Evolutionary conservation across 2,797 vertebrate genomes (phyloP).

Genomic region (Catamblyrhynchus diadema): DNA sequence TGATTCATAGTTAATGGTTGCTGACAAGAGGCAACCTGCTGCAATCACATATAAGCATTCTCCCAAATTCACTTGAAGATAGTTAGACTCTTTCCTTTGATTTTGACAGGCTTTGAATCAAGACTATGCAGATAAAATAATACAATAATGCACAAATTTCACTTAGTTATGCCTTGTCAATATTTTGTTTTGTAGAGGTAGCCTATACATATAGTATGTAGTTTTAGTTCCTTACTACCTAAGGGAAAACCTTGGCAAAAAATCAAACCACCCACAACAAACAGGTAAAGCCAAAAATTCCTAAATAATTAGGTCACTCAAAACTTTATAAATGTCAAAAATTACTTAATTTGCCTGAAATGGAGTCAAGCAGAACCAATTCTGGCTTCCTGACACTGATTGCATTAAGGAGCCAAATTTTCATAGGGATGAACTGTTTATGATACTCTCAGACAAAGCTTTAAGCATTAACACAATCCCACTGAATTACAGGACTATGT

Average conservation of each 20-base stretch:
- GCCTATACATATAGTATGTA: rapidly evolving
- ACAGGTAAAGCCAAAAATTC: neutral
- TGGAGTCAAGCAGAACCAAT: neutral
- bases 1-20: neutral
- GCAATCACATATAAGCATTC: neutral
- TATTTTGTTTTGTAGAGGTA: neutral
- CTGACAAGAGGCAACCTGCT: neutral
- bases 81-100: neutral
- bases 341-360: neutral
- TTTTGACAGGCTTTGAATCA: neutral
- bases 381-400: neutral
- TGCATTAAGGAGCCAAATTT: neutral
- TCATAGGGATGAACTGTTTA: neutral
- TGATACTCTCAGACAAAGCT: neutral
- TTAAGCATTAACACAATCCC: neutral
- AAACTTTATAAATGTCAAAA: neutral
- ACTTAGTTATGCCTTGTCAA: neutral
- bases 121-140: neutral
- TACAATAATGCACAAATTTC: neutral
- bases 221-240: neutral
- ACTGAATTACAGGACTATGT: neutral
- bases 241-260: neutral
- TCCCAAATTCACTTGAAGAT: neutral
- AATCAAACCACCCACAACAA: rapidly evolving
- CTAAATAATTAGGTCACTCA: rapidly evolving